Conservation (phyloP, 2,888 invertebrate species). For the Cordilura impudica region DNA sequence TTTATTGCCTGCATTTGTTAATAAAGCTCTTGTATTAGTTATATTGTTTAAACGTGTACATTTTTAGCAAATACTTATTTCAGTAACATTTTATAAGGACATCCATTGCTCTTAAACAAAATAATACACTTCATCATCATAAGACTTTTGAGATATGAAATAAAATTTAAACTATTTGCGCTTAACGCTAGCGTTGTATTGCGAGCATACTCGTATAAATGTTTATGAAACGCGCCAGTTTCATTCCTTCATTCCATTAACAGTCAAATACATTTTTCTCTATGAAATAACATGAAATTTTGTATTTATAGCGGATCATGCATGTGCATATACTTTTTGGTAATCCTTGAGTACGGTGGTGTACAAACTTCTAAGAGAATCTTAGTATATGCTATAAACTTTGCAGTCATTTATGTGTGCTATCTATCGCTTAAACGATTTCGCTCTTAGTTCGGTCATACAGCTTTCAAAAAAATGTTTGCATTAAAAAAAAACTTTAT, state of each 20-base stretch:
- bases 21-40: constrained; percentile 48
- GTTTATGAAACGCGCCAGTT: neutral
- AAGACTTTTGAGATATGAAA: constrained; percentile 18
- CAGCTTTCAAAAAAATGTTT: too few relatives aligned
- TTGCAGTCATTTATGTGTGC: too few relatives aligned
- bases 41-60: constrained; percentile 41
- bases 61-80: constrained; percentile 31
- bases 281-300: constrained; percentile 45
- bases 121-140: constrained; percentile 42
- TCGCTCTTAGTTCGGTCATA: too few relatives aligned
- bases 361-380: too few relatives aligned
- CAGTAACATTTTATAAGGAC: constrained; percentile 3
- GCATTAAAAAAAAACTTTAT: too few relatives aligned
- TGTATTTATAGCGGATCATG: constrained; percentile 34
- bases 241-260: neutral
- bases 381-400: too few relatives aligned
- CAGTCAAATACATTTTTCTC: constrained; percentile 23
- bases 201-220: neutral
- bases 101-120: neutral
- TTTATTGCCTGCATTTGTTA: constrained; percentile 43
- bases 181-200: constrained; percentile 6
- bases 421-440: too few relatives aligned
- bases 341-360: too few relatives aligned
- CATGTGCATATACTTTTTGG: neutral
- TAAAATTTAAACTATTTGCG: constrained; percentile 32